Conservation (phyloP, 2,888 invertebrate species). For the Chydorus sphaericus region DNA sequence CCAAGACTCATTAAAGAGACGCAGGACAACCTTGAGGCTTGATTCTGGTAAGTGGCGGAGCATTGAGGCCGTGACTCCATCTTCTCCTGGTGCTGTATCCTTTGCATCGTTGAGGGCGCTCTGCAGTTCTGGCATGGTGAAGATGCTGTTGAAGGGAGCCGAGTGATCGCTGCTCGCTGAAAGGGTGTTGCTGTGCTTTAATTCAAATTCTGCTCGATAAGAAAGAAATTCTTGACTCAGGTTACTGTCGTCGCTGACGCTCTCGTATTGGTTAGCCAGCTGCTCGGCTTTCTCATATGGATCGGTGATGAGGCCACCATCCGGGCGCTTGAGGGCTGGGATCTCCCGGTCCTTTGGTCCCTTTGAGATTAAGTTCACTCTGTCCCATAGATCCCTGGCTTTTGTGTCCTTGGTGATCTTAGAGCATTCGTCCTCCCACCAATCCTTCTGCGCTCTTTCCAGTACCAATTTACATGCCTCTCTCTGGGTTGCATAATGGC, state of each 20-base stretch:
- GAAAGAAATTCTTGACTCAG: neutral
- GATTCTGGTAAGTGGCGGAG: neutral
- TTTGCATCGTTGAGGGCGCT: neutral
- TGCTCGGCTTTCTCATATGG: neutral
- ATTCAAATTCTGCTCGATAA: too few relatives aligned
- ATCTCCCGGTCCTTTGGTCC: neutral
- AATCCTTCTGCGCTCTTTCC: neutral
- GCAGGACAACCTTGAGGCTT: neutral
- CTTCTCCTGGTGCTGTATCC: neutral
- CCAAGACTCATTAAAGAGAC: neutral
- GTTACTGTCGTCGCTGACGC: neutral
- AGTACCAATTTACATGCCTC: neutral
- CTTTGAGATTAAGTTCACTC: neutral
- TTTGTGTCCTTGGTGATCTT: neutral
- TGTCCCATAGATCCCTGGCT: neutral
- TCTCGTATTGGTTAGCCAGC: neutral
- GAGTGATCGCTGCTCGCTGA: neutral
- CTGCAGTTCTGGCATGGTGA: neutral
- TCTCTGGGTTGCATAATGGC: neutral
- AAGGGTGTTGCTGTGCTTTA: too few relatives aligned
- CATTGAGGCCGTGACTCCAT: neutral
- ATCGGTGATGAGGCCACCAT: neutral
- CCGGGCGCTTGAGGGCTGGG: neutral
- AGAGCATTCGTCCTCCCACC: neutral
- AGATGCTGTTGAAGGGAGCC: neutral